Conservation (phyloP, 2,113 vertebrate species). For the Calyptommatus sinebrachiatus region DNA sequence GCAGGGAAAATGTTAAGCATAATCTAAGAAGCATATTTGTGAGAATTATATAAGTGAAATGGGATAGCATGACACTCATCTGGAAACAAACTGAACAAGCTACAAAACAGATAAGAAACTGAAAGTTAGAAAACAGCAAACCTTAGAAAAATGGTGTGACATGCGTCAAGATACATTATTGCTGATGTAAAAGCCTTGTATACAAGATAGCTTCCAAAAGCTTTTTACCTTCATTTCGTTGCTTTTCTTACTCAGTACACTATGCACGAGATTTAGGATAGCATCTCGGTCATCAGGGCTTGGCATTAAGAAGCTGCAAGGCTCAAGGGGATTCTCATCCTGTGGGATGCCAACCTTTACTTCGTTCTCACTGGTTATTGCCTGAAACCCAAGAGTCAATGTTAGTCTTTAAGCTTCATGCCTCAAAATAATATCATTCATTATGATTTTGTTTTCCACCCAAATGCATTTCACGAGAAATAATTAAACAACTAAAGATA, state of each 20-base stretch:
- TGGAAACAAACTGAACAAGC: background rate
- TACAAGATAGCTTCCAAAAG: background rate
- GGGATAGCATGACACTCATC: background rate
- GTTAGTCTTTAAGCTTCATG: slow-evolving; percentile 35
- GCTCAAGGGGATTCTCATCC: slow-evolving; percentile 33
- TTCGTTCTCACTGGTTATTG: slow-evolving; percentile 59
- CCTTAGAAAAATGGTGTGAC: background rate
- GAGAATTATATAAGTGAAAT: background rate
- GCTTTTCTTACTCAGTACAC: slow-evolving; percentile 60
- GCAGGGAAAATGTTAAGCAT: background rate
- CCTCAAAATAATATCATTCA: background rate
- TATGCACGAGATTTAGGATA: slow-evolving; percentile 62
- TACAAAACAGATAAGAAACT: background rate
- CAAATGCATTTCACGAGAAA: background rate
- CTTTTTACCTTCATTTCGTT: slow-evolving; percentile 64
- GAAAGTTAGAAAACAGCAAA: background rate
- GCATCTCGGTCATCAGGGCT: slow-evolving; percentile 43
- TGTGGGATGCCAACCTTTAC: slow-evolving; percentile 26
- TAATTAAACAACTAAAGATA: background rate
- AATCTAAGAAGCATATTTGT: background rate
- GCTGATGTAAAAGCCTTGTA: background rate
- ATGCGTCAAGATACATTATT: background rate
- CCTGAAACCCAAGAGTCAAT: slow-evolving; percentile 61
- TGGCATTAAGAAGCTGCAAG: slow-evolving; percentile 25
- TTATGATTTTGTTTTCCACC: background rate